These are phyloP conservation scores for Sarcoramphus papa DNA, from an alignment of 2,797 vertebrate genomes.

Conservation along the genomic window DNA sequence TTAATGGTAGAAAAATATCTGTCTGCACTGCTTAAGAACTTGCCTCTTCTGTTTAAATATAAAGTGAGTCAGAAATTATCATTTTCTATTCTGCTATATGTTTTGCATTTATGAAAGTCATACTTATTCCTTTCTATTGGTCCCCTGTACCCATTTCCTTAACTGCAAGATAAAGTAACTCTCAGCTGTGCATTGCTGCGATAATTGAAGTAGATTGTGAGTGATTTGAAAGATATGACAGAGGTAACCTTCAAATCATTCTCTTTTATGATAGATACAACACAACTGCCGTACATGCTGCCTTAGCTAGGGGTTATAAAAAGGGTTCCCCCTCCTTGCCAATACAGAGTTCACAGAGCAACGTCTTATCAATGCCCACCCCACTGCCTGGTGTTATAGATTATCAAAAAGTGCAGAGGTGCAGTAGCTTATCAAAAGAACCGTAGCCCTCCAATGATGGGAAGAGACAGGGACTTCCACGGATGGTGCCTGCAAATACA, in stretches of 20 bases:
- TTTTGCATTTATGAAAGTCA: background rate
- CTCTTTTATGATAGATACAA: conserved; percentile 1
- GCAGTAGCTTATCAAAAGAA: background rate
- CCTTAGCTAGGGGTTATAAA: conserved; percentile 2
- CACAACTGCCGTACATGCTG: background rate
- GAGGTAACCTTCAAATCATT: conserved; percentile 25
- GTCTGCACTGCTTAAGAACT: background rate
- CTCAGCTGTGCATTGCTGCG: background rate
- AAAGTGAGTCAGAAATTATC: background rate
- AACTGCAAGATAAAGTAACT: conserved; percentile 27
- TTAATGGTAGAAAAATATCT: background rate
- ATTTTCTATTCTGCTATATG: background rate
- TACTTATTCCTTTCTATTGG: background rate
- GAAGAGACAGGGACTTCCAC: background rate
- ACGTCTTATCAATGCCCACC: background rate
- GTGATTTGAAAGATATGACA: conserved; percentile 33
- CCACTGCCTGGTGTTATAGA: background rate
- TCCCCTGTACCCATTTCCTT: conserved; percentile 13
- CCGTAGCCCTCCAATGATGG: background rate
- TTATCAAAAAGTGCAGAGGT: background rate
- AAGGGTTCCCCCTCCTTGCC: background rate
- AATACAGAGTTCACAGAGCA: background rate
- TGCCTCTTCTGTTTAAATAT: background rate
- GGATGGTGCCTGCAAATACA: background rate
- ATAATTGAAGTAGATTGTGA: conserved; percentile 44